Evolutionary conservation across 37 sponge, comb jelly and placozoan species (phyloP), one percentile per base, ranked within the genome.

Genomic region (Hexactinellida sp.): DNA sequence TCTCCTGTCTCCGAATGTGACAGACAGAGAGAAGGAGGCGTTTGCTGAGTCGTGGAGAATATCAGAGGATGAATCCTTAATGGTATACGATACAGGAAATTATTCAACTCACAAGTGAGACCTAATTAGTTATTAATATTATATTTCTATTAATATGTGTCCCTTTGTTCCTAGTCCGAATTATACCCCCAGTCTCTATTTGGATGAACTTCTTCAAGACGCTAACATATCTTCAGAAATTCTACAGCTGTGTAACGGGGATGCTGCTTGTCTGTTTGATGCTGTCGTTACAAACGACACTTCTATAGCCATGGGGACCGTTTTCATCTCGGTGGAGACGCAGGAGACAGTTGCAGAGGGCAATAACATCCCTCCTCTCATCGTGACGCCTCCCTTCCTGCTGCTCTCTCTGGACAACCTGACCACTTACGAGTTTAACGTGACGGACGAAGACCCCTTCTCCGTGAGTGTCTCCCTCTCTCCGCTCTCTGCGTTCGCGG

Each of bases 21-120:
- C 85, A 83, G 94, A 91, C 54, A 84, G 71, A 47, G 54, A 84
- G 71, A 84, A 91, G 34, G 87, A 93, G 86, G 71, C 84, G 7
- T 91, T 90, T 87, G 94, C 76, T 25, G 76, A 63, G 5, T 63
- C 76, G 3, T 63, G 76, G 76, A 63, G 76, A 23, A 63, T 63
- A 63, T 21, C 76, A 25, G 19, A 25, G 5, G 76, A 63, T 25
- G 76, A 63, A 23, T 21, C 19, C 30, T n/a, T 63, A 32, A 63
- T 63, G 76, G 13, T 25, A 7, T 63, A 63, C 13, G 30, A 25
- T 7, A 63, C 76, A 63, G 30, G 76, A n/a, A n/a, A 63, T 28
- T 63, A 63, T 63, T 25, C 21, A 3, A 10, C 21, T 10, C 13
- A 63, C 76, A 63, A 63, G 76, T 63, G 34, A 63, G 76, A 25